Conservation (phyloP, 2,113 vertebrate genomes). For the Prolemur simus region DNA sequence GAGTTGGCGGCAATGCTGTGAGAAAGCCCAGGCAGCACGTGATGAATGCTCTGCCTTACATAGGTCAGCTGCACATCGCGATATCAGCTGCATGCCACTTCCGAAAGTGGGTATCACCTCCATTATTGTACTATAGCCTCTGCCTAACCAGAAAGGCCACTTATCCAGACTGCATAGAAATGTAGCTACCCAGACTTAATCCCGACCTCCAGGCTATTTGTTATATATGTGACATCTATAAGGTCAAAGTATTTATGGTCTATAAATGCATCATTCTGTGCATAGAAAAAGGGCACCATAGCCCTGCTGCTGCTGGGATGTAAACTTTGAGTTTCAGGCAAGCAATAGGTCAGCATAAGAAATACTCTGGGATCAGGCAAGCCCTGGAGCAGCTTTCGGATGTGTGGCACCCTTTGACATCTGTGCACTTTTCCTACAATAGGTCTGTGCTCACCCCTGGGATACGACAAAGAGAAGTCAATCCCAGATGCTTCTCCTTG, state of each 20-base stretch:
- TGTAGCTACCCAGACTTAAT: background rate
- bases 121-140: background rate
- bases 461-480: background rate
- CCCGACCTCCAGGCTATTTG: background rate
- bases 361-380: background rate
- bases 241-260: constrained; percentile 2
- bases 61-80: background rate
- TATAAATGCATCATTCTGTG: background rate
- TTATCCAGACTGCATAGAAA: background rate
- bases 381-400: background rate
- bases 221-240: background rate
- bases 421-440: background rate
- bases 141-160: background rate
- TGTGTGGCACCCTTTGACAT: background rate
- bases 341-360: background rate
- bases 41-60: background rate
- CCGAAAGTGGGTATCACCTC: background rate
- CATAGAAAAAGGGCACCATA: background rate
- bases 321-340: constrained; percentile 10
- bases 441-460: background rate
- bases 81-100: background rate
- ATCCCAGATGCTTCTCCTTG: background rate
- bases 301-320: background rate
- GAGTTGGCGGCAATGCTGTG: background rate
- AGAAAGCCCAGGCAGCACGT: background rate